phyloP scores from a whole-genome alignment of 2,888 invertebrate genomes.

The Drosophila limbata region DNA sequence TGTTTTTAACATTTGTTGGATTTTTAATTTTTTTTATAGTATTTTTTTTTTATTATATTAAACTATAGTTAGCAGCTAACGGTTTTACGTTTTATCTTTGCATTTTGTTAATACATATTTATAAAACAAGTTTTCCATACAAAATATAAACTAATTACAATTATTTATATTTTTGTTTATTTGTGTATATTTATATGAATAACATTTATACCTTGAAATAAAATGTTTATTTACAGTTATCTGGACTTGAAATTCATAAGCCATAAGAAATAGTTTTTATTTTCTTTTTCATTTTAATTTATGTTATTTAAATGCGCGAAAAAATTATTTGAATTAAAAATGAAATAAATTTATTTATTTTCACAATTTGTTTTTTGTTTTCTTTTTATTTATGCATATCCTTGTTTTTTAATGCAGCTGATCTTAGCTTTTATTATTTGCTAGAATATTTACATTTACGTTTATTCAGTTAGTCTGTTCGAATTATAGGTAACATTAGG shows the following conservation, averaged over 20 bases:
- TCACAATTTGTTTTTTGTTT: slow-evolving; percentile 5
- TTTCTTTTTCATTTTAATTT: slow-evolving; percentile 8
- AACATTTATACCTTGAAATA: slow-evolving; percentile 57
- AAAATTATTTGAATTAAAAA: slow-evolving; percentile 19
- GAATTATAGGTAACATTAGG: slow-evolving; percentile 40
- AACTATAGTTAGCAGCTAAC: slow-evolving; percentile 68
- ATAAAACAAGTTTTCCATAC: slow-evolving; percentile 71
- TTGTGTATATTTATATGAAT: slow-evolving; percentile 44
- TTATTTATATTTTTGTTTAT: slow-evolving; percentile 47
- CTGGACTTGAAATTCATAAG: slow-evolving; percentile 43
- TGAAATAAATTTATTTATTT: slow-evolving; percentile 13
- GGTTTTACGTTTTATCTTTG: slow-evolving; percentile 47
- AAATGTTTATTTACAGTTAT: slow-evolving; percentile 69
- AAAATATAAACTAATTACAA: slow-evolving; percentile 79
- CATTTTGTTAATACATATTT: slow-evolving; percentile 55
- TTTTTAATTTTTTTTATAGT: slow-evolving; percentile 28
- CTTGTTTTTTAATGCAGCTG: slow-evolving; percentile 27
- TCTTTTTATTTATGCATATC: background rate
- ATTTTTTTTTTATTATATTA: slow-evolving; percentile 26
- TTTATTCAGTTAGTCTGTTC: slow-evolving; percentile 42
- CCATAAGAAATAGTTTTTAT: slow-evolving; percentile 26
- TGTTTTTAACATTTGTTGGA: slow-evolving; percentile 59
- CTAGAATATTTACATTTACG: slow-evolving; percentile 69
- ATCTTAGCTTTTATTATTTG: slow-evolving; percentile 39
- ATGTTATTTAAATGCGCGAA: slow-evolving; percentile 43